Base-by-base conservation (phyloP, 2,888 invertebrate genomes). In the Hirtodrosophila confusa region DNA sequence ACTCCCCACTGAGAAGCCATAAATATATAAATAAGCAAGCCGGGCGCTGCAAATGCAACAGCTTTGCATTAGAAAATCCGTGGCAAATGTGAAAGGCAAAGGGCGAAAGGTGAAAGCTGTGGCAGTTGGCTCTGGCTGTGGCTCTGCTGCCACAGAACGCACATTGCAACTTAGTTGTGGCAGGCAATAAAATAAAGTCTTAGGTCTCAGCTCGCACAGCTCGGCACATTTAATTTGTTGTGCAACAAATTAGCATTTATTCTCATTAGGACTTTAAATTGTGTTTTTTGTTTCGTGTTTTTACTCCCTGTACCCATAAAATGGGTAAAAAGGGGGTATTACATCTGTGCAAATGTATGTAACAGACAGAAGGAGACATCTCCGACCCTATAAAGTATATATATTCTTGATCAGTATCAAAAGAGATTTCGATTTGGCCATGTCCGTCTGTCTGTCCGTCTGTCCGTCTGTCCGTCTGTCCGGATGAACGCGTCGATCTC, bases 171-270 rank as follows among this genome's bases (percentile, higher is more conserved):
- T 70, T 76, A 61, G 71, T 77, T 82, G 82, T 75, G 85, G 70
- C 82, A 79, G 72, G 82, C 82, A 82, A 82, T 82, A 82, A 82
- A 83, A 82, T 82, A 85, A 75, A 82, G 85, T 82, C 82, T 82
- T 79, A 82, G 86, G 71, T 74, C 61, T 44, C 62, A 48, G 78
- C 63, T 60, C 63, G 51, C 63, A 57, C 60, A 62, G 73, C 68
- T 64, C 63, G 77, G 71, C 76, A 88, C 86, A 79, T 82, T 86
- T 89, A 90, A 90, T 90, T 90, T 89, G 90, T 90, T 90, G 88
- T 77, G 88, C 80, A 90, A 87, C 89, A 90, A 90, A 90, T 89
- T 90, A 90, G 85, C 89, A 90, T 90, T 89, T 78, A 87, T 89
- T 87, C 85, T 89, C 89, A 89, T 89, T 89, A 89, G 74, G 44